These are phyloP conservation scores for Ricordea florida DNA, from an alignment of 92 coral and sea anemone species.

Conservation along the genomic window DNA sequence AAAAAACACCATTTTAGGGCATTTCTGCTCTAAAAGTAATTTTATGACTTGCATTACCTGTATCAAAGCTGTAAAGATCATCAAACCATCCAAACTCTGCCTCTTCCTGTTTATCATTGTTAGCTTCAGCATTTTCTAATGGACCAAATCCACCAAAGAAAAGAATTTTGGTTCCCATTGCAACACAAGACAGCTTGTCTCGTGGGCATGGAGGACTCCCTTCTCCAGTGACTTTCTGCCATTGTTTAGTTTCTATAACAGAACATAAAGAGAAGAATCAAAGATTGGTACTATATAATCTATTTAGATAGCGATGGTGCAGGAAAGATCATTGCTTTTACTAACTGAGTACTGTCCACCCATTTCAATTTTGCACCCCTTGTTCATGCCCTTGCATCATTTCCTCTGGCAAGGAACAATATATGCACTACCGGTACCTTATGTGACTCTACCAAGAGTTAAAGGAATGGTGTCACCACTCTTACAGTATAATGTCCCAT, in stretches of 20 bases:
- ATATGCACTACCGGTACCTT: no score
- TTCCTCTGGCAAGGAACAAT: no score
- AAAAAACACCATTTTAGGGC: no score
- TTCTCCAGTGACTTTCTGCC: slow-evolving; percentile 51
- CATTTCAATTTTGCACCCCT: no score
- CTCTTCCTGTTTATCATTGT: slow-evolving; percentile 37
- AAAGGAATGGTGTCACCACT: no score
- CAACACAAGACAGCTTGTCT: slow-evolving; percentile 68
- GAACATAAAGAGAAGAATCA: neutral
- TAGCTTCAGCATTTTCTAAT: slow-evolving; percentile 23
- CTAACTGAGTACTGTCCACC: no score
- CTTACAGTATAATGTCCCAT: no score
- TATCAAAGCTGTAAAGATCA: slow-evolving; percentile 73
- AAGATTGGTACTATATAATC: neutral
- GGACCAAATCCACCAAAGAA: slow-evolving; percentile 91
- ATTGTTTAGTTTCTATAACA: slow-evolving; percentile 63
- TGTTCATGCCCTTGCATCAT: no score
- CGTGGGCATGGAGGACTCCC: slow-evolving; percentile 80
- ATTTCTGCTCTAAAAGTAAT: no score
- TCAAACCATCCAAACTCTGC: slow-evolving; percentile 85
- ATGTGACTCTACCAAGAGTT: no score
- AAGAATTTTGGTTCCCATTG: slow-evolving; percentile 67
- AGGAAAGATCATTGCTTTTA: no score
- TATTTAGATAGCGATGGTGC: no score
- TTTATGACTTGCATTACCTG: slow-evolving; percentile 47